Conservation (phyloP, 2,888 invertebrate genomes). For the Spisula subtruncata region DNA sequence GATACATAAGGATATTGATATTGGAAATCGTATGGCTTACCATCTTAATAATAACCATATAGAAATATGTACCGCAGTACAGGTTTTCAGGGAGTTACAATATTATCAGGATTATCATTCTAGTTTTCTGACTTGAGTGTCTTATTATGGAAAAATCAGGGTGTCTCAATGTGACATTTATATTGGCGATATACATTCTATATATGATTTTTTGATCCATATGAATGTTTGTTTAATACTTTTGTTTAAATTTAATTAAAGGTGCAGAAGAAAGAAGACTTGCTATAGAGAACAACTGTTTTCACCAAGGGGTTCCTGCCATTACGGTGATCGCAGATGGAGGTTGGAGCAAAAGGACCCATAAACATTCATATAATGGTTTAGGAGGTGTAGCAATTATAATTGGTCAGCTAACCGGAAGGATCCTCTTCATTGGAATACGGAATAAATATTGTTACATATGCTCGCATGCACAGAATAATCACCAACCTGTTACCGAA, state of each 20-base stretch:
- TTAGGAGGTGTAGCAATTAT: conserved; percentile 70
- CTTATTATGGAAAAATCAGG: no score
- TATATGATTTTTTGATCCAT: not conserved
- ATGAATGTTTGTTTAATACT: no score
- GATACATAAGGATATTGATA: no score
- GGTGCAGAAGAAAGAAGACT: conserved; percentile 60
- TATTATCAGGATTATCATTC: no score
- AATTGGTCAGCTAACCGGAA: conserved; percentile 59
- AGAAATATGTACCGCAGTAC: no score
- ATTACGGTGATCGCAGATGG: conserved; percentile 70
- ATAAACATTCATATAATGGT: conserved; percentile 72
- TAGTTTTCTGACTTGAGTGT: no score
- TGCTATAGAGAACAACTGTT: conserved; percentile 52
- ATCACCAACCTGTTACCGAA: not conserved
- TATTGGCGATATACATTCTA: no score
- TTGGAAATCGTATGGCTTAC: no score
- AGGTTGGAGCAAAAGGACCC: conserved; percentile 68
- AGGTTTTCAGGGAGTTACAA: no score
- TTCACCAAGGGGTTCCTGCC: conserved; percentile 67
- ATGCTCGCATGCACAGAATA: conserved; percentile 29
- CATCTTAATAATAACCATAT: no score
- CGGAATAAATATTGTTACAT: conserved; percentile 70
- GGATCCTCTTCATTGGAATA: conserved; percentile 70
- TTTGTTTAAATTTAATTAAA: not conserved
- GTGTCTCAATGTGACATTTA: no score